Base-by-base conservation (phyloP, 2,113 vertebrate species). In the Cebidichthys violaceus region DNA sequence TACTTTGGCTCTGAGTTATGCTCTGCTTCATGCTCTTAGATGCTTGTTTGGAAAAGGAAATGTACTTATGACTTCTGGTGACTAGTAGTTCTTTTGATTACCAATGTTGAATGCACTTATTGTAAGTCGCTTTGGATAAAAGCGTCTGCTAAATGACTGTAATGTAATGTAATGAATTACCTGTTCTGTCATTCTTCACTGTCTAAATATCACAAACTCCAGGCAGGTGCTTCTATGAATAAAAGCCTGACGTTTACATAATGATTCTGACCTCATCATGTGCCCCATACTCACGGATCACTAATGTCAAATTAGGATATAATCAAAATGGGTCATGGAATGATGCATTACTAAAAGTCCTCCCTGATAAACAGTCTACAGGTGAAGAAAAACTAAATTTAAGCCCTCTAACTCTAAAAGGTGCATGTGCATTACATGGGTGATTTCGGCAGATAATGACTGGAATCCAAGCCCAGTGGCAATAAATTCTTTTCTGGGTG, bases 391-490 rank as follows among this genome's bases (percentile, higher is more conserved):
- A 82, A 82, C 20, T 57, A 7, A 83, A 81, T 77, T 43, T 7
- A 37, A 65, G 55, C 77, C 84, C 64, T 69, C 24, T 4, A 64
- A 79, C 57, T 65, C 59, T 74, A 66, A 79, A 72, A 71, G 9
- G 64, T 88, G 81, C 33, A 75, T 79, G 55, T 83, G 33, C 10
- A 5, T 78, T 82, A 82, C 67, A 89, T 83, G 83, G 78, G 15
- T 90, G 83, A 88, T 80, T 92, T 90, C 70, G 89, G 35, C 62
- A 85, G 82, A 77, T 80, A 88, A 90, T 85, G 71, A 88, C 35
- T 78, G 88, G 89, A 87, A 86, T 91, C 67, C 52, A 89, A 86
- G 84, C 89, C 88, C 87, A 85, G 84, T 1, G 41, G 90, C 60
- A 14, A 80, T 77, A 75, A 69, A 89, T 89, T 89, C 59, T 86